Evolutionary conservation across 2,888 invertebrate genomes (phyloP), one percentile per base, ranked within the genome.

Genomic region (Stenotaenia linearis): DNA sequence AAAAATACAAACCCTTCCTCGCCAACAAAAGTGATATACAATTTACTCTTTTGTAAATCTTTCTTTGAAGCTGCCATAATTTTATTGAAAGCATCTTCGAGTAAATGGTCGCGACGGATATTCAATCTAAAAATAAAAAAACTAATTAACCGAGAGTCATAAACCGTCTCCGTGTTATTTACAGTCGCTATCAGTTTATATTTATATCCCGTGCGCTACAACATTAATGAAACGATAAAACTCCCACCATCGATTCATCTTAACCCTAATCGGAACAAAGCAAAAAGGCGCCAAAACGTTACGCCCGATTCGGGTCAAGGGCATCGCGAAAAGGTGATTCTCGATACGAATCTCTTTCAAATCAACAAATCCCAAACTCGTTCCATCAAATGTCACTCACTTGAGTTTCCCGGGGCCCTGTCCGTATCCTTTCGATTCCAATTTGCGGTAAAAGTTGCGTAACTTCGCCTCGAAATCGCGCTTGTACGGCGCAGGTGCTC

Each of bases 401-500:
- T 96, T 97, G 83, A 98, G 90, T 88, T 98, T 98, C 81, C 95
- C 94, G 12, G 98, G 98, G 6, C 98, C 98, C 87, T 97, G 97
- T 0, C 97, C 98, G 84, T 95, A 97, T 78, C 98, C 97, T 86
- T 97, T 97, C 85, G 94, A 93, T 87, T 98, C 97, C 50, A 98
- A 89, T 87, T 97, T 97, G 82, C 95, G 89, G 86, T 98, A 97
- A 88, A 98, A 98, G 83, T 95, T 95, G 78, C 96, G 89, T 81
- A 98, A 89, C 87, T 98, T 98, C 21, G 96, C 95, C 85, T 97
- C 97, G 86, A 97, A 97, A 88, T 97, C 97, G 83, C 96, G 88
- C 79, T 96, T 90, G 86, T 96, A 95, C 0, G 96, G 96, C 40
- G 96, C 95, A 25, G 95, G 95, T 10, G 95, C 94, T 61, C 96